Conservation (phyloP, 2,888 invertebrate species). For the Caenorhabditis doughertyi region DNA sequence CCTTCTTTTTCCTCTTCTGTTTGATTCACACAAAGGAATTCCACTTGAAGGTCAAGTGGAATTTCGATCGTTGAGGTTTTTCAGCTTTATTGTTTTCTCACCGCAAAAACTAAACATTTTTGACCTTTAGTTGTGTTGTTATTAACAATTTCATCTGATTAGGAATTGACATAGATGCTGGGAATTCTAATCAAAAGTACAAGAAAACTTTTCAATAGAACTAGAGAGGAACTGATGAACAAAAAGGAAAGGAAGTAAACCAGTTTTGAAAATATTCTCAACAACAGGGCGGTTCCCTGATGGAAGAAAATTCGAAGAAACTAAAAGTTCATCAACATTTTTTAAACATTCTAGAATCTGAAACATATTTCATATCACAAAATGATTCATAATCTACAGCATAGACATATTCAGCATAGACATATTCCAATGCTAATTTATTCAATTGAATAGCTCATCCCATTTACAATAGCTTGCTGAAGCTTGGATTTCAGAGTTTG, state of each 20-base stretch:
- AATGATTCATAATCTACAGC: no score
- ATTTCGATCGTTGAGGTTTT: constrained; percentile 24
- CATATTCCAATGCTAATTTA: constrained; percentile 56
- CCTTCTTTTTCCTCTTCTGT: no score
- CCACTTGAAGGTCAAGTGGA: constrained; percentile 26
- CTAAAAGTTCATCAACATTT: not conserved
- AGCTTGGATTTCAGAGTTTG: constrained; percentile 75
- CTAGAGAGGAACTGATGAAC: not conserved
- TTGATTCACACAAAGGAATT: constrained; percentile 30
- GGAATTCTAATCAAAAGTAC: not conserved
- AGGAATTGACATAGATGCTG: not conserved
- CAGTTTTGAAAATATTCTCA: not conserved
- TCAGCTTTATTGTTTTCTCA: not conserved
- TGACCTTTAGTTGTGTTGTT: not conserved
- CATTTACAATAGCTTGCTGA: constrained; percentile 78
- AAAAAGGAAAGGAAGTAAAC: not conserved
- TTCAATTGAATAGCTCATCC: constrained; percentile 81
- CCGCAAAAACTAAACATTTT: not conserved
- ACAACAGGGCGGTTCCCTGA: no score
- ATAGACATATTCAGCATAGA: no score
- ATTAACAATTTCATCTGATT: not conserved
- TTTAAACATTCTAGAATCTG: no score
- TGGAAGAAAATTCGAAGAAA: not conserved
- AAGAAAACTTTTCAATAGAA: not conserved
- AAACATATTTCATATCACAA: no score